phyloP scores from a whole-genome alignment of 2,888 invertebrate species.

The Cynaeus angustus region DNA sequence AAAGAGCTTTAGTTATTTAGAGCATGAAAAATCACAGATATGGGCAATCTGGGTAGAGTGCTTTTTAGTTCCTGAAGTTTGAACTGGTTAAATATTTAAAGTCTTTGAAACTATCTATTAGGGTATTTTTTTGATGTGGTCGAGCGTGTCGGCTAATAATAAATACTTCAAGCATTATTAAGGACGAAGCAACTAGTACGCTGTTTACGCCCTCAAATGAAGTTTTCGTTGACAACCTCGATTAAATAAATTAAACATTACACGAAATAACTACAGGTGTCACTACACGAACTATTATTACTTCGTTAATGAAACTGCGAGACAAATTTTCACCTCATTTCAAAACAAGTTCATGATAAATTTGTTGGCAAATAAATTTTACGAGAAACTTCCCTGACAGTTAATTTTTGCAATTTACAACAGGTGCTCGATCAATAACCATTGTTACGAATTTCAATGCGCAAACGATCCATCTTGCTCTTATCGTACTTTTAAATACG shows the following conservation, averaged over 20 bases:
- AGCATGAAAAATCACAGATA: not conserved
- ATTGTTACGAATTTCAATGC: not conserved
- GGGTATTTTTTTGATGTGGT: not conserved
- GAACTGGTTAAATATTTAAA: conserved; percentile 5
- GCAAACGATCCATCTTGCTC: conserved; percentile 25
- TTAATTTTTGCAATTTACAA: conserved; percentile 4
- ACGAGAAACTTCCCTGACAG: not conserved
- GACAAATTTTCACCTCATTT: too few relatives aligned
- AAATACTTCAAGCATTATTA: not conserved
- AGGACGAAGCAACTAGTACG: too few relatives aligned
- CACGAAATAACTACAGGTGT: too few relatives aligned
- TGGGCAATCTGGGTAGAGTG: too few relatives aligned
- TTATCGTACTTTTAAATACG: conserved; percentile 11
- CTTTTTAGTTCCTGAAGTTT: conserved; percentile 2
- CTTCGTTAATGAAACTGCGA: too few relatives aligned
- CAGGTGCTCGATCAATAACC: conserved; percentile 2
- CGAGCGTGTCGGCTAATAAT: conserved; percentile 4
- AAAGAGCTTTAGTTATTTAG: not conserved
- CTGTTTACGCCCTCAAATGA: too few relatives aligned
- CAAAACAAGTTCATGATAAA: not conserved
- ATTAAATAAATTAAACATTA: not conserved
- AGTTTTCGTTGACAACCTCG: too few relatives aligned
- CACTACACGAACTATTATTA: too few relatives aligned
- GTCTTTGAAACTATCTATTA: conserved; percentile 5
- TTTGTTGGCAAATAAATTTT: not conserved